Conservation (phyloP, 2,888 invertebrate genomes). For the Latrodectus elegans region DNA sequence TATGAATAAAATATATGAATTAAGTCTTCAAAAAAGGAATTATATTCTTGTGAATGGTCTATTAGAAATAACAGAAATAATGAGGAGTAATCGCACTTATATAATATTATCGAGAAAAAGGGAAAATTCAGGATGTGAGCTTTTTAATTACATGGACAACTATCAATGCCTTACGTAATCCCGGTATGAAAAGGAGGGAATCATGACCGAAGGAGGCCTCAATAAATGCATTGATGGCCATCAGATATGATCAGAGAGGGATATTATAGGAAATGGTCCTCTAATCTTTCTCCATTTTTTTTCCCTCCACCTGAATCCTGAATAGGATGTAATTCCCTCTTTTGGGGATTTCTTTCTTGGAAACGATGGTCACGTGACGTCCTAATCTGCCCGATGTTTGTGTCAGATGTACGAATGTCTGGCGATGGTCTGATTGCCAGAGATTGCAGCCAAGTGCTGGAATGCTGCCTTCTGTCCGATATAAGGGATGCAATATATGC, state of each 20-base stretch:
- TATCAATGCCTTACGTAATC: no score
- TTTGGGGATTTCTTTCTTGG: constrained; percentile 14
- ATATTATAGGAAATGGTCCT: constrained; percentile 21
- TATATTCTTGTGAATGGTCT: no score
- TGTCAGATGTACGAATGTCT: constrained; percentile 2
- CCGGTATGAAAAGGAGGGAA: background rate
- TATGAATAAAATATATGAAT: no score
- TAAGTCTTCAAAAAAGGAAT: no score
- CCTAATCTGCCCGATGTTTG: constrained; percentile 54
- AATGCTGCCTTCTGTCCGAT: background rate
- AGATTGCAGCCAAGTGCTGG: background rate
- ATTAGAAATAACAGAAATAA: no score
- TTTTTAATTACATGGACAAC: no score
- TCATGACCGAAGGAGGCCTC: background rate
- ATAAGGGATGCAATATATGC: no score
- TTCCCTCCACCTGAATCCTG: background rate
- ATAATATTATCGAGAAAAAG: no score
- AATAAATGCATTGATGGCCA: constrained; percentile 17
- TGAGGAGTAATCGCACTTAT: no score
- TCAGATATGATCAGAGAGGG: constrained; percentile 16
- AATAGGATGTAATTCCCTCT: constrained; percentile 20
- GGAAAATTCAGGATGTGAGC: no score
- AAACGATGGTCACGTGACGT: constrained; percentile 58
- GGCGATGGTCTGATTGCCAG: background rate
- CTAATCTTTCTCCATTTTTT: constrained; percentile 3